Percentiles rank a stretch among this genome's conserved stretches.
Evolutionary conservation across 2,888 invertebrate species (phyloP).

Genomic region (Melangyna quadrimaculata): DNA sequence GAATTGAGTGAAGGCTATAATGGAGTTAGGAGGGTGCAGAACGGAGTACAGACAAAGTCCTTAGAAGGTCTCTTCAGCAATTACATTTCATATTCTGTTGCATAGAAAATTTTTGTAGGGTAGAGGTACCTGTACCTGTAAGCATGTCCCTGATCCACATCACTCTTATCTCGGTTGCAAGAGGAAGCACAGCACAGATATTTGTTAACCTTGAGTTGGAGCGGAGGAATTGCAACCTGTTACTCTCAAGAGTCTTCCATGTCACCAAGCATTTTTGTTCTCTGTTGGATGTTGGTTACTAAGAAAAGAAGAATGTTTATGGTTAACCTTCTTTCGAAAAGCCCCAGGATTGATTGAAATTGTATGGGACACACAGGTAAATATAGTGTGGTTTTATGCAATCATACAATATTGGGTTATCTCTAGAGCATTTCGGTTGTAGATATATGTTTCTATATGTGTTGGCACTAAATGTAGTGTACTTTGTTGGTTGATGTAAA

Average conservation of each 20-base stretch:
- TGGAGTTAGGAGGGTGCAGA: neutral
- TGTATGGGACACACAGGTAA: neutral
- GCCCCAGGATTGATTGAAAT: neutral
- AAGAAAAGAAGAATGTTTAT: neutral
- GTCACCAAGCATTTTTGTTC: conserved; percentile 37
- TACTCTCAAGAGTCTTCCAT: conserved; percentile 33
- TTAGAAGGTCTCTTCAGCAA: conserved; percentile 29
- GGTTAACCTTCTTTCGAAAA: neutral
- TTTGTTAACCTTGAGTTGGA: neutral
- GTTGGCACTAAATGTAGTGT: neutral
- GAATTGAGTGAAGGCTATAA: neutral
- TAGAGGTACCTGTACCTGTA: neutral
- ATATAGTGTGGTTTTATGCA: neutral
- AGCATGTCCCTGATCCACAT: neutral
- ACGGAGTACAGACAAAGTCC: neutral
- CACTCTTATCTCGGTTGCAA: neutral
- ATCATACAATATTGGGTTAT: neutral
- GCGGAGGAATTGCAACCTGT: conserved; percentile 46
- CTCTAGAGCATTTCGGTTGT: neutral
- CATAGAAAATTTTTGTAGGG: neutral
- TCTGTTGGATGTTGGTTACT: neutral
- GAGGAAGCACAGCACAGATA: neutral
- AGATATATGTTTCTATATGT: neutral
- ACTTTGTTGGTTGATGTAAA: neutral
- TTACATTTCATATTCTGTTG: conserved; percentile 50